Evolutionary conservation across 2,797 vertebrate genomes (phyloP).

Genomic region (Tokudaia tokunoshimensis): DNA sequence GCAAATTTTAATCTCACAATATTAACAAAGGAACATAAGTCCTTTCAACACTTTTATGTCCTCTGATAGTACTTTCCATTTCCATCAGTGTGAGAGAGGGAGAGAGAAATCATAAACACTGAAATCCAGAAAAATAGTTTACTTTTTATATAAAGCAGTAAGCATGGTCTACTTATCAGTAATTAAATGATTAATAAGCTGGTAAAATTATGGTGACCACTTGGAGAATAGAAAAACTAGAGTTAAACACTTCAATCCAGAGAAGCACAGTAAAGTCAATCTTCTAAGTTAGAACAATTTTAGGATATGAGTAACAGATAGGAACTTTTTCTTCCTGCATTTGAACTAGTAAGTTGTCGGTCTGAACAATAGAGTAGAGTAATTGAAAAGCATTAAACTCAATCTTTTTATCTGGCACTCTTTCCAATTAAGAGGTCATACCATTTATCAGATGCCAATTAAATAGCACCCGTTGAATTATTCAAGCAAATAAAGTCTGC

Average conservation of each 20-base stretch:
- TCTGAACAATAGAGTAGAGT: not conserved
- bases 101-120: not conserved
- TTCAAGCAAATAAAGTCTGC: constrained; percentile 61
- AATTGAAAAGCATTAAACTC: constrained; percentile 70
- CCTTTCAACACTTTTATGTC: not conserved
- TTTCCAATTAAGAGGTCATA: constrained; percentile 65
- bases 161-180: not conserved
- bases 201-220: not conserved
- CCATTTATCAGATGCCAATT: constrained; percentile 65
- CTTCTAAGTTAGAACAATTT: not conserved
- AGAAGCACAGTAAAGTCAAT: constrained; percentile 15
- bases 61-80: constrained; percentile 34
- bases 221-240: not conserved
- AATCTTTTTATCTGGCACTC: constrained; percentile 58
- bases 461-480: constrained; percentile 74
- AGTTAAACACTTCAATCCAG: constrained; percentile 15
- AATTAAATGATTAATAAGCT: constrained; percentile 26
- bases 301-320: not conserved
- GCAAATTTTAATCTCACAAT: not conserved
- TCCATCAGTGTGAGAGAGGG: not conserved
- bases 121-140: constrained; percentile 18
- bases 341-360: constrained; percentile 63
- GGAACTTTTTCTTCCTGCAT: not conserved
- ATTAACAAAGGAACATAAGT: constrained; percentile 34
- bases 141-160: constrained; percentile 3